These are phyloP conservation scores for Sprattus sprattus DNA, from an alignment of 2,113 vertebrate genomes.

Conservation along the genomic window DNA sequence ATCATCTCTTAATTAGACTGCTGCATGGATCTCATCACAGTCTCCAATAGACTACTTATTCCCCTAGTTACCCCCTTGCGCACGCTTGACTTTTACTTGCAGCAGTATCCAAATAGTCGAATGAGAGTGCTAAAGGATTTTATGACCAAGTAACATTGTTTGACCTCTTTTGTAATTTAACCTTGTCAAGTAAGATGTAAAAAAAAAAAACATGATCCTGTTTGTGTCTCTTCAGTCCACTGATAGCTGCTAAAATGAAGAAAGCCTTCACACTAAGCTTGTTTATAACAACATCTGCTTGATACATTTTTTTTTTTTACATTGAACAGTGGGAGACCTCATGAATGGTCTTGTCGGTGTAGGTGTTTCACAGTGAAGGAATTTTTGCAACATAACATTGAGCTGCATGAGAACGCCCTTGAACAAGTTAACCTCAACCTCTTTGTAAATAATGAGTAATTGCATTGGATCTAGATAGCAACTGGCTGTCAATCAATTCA, in stretches of 20 bases:
- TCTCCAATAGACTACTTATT: not conserved
- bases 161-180: not conserved
- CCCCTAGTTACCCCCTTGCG: not conserved
- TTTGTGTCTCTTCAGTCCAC: not conserved
- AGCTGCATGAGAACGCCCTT: not conserved
- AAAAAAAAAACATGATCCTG: not conserved
- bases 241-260: not conserved
- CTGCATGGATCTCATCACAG: not conserved
- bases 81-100: not conserved
- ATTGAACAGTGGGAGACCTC: not conserved
- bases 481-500: not conserved
- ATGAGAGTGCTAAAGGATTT: too few relatives aligned
- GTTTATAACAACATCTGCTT: not conserved
- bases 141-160: too few relatives aligned
- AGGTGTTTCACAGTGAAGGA: not conserved
- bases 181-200: not conserved
- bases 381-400: not conserved
- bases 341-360: not conserved
- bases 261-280: not conserved
- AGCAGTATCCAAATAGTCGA: not conserved
- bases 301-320: too few relatives aligned
- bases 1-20: not conserved
- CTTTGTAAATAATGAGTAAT: not conserved
- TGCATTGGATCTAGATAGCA: not conserved
- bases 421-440: not conserved